Base-by-base conservation (phyloP, 1,140 invertebrate genomes). In the Myzus persicae region DNA sequence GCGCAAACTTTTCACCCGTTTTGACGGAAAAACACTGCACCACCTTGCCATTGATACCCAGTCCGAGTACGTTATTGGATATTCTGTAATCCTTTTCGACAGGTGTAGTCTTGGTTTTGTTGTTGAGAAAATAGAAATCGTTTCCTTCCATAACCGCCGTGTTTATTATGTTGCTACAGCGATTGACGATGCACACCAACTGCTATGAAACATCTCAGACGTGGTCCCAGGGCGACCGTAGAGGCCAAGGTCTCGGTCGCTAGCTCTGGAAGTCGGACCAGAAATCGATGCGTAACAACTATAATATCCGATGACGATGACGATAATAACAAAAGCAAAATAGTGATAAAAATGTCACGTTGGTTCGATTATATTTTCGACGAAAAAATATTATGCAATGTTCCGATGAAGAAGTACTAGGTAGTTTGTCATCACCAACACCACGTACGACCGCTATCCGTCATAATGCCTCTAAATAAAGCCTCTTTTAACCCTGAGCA, bases 31-130 rank as follows among this genome's bases (percentile, higher is more conserved):
- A 97, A 95, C 97, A 98, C 95, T 97, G 96, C 20, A 97, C 97
- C 59, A 98, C 98, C 96, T 99, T 99, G 67, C 99, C 99, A 95
- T 99, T 99, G 94, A 99, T 99, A 31, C 99, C 99, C 46, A 99
- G 96, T n/a, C 99, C 99, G 81, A 99, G 96, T 26, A 99, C 99
- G 91, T 97, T 98, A 94, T 97, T 97, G n/a, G 98, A 98, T 94
- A 99, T 98, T 95, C 97, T 97, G 95, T 99, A 99, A 95, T 99
- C 99, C 93, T 99, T 97, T 48, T 97, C 97, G 94, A 99, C 98
- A 38, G 97, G 96, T 59, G 96, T 97, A 93, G 96, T 96, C 96
- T 98, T 98, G 76, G 97, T 97, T 90, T 93, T 93, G 7, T 93
- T 38, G n/a, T 48, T 84, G 24, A 93, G 76, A 51, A 93, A 93